Conservation (phyloP, 2,888 invertebrate species). For the Folsomia manolachei region DNA sequence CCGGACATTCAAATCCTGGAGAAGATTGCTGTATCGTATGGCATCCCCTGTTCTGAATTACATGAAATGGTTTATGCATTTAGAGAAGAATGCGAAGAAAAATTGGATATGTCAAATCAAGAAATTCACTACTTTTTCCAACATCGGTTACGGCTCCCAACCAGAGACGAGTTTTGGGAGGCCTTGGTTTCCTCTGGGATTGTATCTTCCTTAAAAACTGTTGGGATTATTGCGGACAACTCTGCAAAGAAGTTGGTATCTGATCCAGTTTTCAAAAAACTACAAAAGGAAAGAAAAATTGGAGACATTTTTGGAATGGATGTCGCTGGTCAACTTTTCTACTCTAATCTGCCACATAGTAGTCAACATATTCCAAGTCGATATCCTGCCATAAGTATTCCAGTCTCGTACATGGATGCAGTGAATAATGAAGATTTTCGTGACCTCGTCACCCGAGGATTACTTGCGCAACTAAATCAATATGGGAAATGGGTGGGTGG, state of each 20-base stretch:
- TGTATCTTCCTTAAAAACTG: neutral
- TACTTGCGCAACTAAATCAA: neutral
- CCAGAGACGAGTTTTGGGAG: neutral
- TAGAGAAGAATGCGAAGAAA: neutral
- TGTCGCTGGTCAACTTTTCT: neutral
- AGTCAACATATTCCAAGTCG: neutral
- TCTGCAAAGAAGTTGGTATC: neutral
- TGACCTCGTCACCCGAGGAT: neutral
- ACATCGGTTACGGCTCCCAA: neutral
- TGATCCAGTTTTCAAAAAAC: neutral
- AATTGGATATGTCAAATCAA: neutral
- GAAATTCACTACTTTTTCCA: neutral
- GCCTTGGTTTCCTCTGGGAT: neutral
- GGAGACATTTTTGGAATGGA: neutral
- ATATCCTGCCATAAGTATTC: neutral
- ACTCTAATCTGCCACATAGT: neutral
- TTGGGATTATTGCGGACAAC: neutral
- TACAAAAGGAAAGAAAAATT: neutral
- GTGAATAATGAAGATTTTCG: neutral
- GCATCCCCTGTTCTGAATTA: neutral
- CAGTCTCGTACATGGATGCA: neutral
- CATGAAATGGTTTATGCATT: neutral
- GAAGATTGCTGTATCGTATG: neutral
- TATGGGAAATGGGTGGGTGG: neutral
- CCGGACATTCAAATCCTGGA: neutral